phyloP scores from a whole-genome alignment of 2,113 vertebrate species.

The Saccopteryx leptura region DNA sequence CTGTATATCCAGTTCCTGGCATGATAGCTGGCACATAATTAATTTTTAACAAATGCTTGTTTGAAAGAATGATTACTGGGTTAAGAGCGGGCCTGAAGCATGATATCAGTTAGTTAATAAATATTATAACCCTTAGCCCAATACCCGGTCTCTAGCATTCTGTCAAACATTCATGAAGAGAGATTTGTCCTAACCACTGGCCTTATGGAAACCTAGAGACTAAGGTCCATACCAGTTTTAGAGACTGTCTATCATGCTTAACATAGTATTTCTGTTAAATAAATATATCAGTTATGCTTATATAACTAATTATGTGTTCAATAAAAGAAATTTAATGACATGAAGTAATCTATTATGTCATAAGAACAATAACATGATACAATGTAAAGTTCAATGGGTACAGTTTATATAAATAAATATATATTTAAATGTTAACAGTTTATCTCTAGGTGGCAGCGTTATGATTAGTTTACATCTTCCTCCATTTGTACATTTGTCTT shows the following conservation, averaged over 20 bases:
- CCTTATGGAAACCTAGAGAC: neutral
- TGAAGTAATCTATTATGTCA: neutral
- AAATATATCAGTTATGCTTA: neutral
- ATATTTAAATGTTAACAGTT: neutral
- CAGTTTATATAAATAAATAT: neutral
- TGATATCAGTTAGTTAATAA: neutral
- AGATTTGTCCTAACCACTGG: neutral
- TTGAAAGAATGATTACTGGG: neutral
- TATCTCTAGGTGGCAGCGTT: neutral
- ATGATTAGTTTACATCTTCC: neutral
- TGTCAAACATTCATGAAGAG: neutral
- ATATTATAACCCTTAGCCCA: neutral
- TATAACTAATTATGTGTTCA: neutral
- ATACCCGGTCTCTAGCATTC: neutral
- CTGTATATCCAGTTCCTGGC: neutral
- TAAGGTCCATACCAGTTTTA: neutral
- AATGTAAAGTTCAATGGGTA: neutral
- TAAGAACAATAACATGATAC: neutral
- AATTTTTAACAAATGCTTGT: neutral
- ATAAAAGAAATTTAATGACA: constrained; percentile 15
- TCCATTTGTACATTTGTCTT: neutral
- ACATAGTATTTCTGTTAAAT: neutral
- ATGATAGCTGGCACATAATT: neutral
- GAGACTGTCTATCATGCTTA: neutral
- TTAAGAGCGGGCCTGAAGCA: neutral